phyloP scores from a whole-genome alignment of 2,888 invertebrate genomes.

The Dendrolimus houi region DNA sequence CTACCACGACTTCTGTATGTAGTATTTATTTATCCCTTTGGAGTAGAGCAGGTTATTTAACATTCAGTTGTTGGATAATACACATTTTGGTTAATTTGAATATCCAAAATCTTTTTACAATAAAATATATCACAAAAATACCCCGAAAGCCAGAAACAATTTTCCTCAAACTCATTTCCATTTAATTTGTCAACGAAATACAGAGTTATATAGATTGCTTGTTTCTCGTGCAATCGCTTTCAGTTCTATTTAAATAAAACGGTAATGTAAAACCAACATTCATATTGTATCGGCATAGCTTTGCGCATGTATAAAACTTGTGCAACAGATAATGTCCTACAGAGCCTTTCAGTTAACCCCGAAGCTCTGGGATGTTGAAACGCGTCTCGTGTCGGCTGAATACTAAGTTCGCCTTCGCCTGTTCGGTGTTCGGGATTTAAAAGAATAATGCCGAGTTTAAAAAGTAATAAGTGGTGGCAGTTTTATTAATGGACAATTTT shows the following conservation, averaged over 20 bases:
- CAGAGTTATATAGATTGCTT: slow-evolving; percentile 15
- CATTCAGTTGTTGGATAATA: no score
- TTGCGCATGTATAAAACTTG: slow-evolving; percentile 50
- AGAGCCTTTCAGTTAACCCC: slow-evolving; percentile 40
- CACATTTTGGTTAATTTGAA: no score
- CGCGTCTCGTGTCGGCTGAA: slow-evolving; percentile 22
- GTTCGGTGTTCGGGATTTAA: slow-evolving; percentile 28
- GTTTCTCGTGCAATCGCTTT: slow-evolving; percentile 3
- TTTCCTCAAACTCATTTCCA: slow-evolving; percentile 20
- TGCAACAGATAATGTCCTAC: slow-evolving; percentile 42
- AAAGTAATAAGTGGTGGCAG: slow-evolving; percentile 19
- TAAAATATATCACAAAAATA: slow-evolving; percentile 26
- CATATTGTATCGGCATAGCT: slow-evolving; percentile 15
- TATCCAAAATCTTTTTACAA: no score
- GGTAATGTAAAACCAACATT: slow-evolving; percentile 20
- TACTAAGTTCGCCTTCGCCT: slow-evolving; percentile 35
- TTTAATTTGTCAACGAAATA: slow-evolving; percentile 4
- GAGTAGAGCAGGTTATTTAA: no score
- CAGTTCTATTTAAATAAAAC: slow-evolving; percentile 2
- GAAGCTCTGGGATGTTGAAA: slow-evolving; percentile 25
- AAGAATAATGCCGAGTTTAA: slow-evolving; percentile 26
- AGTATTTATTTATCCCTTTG: no score
- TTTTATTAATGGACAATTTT: slow-evolving; percentile 24
- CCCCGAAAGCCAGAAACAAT: slow-evolving; percentile 40
- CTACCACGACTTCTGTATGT: no score